Conservation (phyloP, 1,140 invertebrate species). For the Leguminivora glycinivorella region DNA sequence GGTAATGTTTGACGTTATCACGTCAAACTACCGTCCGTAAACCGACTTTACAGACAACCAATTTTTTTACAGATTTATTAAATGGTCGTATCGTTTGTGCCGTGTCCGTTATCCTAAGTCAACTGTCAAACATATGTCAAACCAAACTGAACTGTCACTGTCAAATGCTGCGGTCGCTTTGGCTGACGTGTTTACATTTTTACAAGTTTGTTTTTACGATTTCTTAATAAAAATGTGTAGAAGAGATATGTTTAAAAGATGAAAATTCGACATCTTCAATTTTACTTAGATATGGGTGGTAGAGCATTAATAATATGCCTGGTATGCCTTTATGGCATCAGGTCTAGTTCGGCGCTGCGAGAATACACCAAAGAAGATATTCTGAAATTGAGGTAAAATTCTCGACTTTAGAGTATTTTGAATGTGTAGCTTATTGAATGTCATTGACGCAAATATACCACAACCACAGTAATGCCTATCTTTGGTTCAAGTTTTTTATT, state of each 20-base stretch:
- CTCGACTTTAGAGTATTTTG: neutral
- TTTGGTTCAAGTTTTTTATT: too few relatives aligned
- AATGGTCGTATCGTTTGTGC: too few relatives aligned
- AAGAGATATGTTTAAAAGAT: neutral
- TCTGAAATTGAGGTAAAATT: slow-evolving; percentile 58
- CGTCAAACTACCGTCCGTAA: too few relatives aligned
- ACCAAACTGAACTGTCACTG: neutral
- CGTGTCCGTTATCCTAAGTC: too few relatives aligned
- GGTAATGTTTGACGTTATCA: too few relatives aligned
- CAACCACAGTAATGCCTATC: too few relatives aligned
- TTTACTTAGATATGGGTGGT: neutral
- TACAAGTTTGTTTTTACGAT: neutral
- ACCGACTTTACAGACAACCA: too few relatives aligned
- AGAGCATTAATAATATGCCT: neutral
- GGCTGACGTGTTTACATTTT: neutral
- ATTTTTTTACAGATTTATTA: too few relatives aligned
- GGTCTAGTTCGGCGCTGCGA: slow-evolving; percentile 43
- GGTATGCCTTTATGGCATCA: neutral
- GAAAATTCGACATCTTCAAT: neutral
- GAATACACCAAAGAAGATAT: slow-evolving; percentile 70
- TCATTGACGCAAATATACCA: too few relatives aligned
- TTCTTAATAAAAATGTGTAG: neutral
- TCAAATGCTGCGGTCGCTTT: neutral
- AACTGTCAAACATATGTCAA: too few relatives aligned
- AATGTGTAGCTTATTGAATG: neutral